Base-by-base conservation (phyloP, 2,888 invertebrate species). In the Hecatera dysodea region DNA sequence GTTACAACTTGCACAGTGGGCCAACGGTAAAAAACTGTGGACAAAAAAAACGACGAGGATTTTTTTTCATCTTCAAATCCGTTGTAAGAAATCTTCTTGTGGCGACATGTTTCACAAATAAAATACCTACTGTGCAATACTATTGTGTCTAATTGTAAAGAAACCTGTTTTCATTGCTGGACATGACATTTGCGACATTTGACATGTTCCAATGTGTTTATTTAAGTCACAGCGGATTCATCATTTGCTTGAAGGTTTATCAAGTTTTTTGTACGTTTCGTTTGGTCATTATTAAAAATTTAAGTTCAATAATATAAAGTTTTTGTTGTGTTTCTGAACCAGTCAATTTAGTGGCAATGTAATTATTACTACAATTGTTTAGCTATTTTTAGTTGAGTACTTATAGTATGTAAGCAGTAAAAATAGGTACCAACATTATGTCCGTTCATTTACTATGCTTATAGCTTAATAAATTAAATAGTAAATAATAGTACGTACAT, bases 1-100 rank as follows among this genome's bases (percentile, higher is more conserved):
- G 72, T 75, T 71, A 46, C 24, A 69, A 68, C 74, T 46, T 72
- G 74, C 81, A 83, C 78, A 85, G 75, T 75, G 72, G 9, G 55
- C 33, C 59, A 81, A 76, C 80, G 74, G 80, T 83, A 60, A 80
- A 64, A 70, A 27, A 60, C 72, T 46, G 22, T 60, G 50, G 71
- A 76, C 75, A 66, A 70, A 84, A 74, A 78, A 68, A 67, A 52
- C 55, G 19, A 24, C 63, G 29, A 52, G 19, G 7, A n/a, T 33
- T n/a, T 44, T 12, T 55, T 67, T 60, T 56, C 5, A 57, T 62
- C 36, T 52, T 53, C 50, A 52, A 70, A 59, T 61, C 42, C 66
- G 36, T 46, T 62, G n/a, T 33, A 62, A 29, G 50, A 67, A 63
- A 56, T 72, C 39, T 42, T 65, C 50, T 55, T 68, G 72, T 56